phyloP scores from a whole-genome alignment of 2,113 vertebrate genomes.

The Spizaetus ornatus region DNA sequence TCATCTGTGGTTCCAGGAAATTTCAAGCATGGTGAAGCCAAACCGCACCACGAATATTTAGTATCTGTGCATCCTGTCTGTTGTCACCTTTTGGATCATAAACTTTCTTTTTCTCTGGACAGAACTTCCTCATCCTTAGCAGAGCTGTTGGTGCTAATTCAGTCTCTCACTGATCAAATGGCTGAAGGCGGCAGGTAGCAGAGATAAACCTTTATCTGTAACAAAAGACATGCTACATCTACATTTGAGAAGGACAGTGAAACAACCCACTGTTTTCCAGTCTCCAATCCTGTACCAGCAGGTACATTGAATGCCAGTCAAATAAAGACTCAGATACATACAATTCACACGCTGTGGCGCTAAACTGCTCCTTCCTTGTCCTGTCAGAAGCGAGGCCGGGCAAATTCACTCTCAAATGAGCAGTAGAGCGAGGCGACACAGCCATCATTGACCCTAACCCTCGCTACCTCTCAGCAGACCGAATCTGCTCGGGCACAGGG shows the following conservation, averaged over 20 bases:
- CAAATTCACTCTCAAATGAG: background rate
- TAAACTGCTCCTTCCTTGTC: background rate
- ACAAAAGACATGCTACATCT: background rate
- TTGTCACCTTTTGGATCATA: background rate
- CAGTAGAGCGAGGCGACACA: background rate
- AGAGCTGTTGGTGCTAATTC: background rate
- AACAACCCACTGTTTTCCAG: background rate
- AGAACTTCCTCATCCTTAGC: background rate
- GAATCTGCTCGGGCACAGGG: background rate
- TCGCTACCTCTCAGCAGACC: background rate
- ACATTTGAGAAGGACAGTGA: background rate
- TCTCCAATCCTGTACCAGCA: background rate
- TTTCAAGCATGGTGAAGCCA: background rate
- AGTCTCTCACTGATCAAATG: background rate
- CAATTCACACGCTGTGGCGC: background rate
- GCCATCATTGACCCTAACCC: accelerated
- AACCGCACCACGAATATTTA: background rate
- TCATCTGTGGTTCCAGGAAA: background rate
- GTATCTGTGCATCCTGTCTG: no score
- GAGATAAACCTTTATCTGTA: background rate
- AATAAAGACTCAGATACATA: background rate
- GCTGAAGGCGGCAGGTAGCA: background rate
- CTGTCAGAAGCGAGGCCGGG: accelerated
- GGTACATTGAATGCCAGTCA: background rate
- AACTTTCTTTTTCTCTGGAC: background rate